phyloP scores from a whole-genome alignment of 1,140 invertebrate species.

The Limonius californicus region DNA sequence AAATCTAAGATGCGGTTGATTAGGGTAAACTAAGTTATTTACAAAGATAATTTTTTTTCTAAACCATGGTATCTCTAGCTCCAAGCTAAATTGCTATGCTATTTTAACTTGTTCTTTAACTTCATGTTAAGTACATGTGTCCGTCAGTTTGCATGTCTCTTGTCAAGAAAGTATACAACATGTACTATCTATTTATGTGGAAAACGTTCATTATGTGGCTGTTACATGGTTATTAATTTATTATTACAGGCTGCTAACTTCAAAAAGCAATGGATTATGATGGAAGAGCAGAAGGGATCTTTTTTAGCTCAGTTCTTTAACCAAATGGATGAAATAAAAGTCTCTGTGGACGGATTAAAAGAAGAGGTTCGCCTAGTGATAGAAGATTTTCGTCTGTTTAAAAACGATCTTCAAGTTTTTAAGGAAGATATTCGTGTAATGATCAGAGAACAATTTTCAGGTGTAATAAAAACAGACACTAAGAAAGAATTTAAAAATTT shows the following conservation, averaged over 20 bases:
- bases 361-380: too few species aligned
- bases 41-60: constrained; percentile 14
- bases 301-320: too few species aligned
- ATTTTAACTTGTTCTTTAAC: constrained; percentile 18
- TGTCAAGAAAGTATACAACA: constrained; percentile 15
- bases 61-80: constrained; percentile 18
- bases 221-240: background rate
- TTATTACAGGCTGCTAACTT: constrained; percentile 10
- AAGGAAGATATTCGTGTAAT: too few species aligned
- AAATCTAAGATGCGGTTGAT: constrained; percentile 15
- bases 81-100: constrained; percentile 15
- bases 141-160: constrained; percentile 17
- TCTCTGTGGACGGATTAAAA: too few species aligned
- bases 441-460: too few species aligned
- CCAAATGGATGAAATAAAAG: too few species aligned
- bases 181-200: constrained; percentile 15
- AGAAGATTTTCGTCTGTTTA: too few species aligned
- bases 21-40: constrained; percentile 16
- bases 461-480: too few species aligned
- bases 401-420: too few species aligned
- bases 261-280: background rate
- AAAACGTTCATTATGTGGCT: constrained; percentile 12
- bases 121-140: constrained; percentile 16
- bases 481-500: too few species aligned
- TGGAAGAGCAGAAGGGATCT: too few species aligned